Evolutionary conservation across 1,140 invertebrate species (phyloP), one percentile per base, ranked within the genome.

Genomic region (Chironomus tepperi): DNA sequence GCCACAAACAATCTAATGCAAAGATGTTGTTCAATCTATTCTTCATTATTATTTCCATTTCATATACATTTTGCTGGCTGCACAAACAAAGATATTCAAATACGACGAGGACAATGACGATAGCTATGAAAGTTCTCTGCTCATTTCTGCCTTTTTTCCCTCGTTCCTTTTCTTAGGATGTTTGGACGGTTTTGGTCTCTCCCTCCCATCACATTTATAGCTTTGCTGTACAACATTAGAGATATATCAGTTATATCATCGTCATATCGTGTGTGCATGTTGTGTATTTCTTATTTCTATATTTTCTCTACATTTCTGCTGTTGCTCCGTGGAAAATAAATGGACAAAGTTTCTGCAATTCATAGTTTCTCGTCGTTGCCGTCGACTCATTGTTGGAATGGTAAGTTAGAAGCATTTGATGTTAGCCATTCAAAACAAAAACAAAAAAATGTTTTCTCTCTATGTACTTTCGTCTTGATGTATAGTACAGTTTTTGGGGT

Each of bases 21-120:
- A 70, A 70, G 65, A 70, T 70, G 65, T 70, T 70, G 16, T 70
- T 19, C 16, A 21, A 18, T 21, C 16, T 70, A 19, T 70, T 70
- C 65, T 70, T 70, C 65, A 70, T 70, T 70, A 70, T 70, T 21
- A 70, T 70, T 70, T 70, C 47, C 47, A 57, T 57, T 57, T 57
- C 47, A 15, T 15, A 57, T 57, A 57, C 47, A n/a, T 57, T 57
- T 57, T 57, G 47, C 47, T 57, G 47, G 47, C 47, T 57, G 47
- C 47, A 57, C 47, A 57, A 57, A 57, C 47, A 57, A 57, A 57
- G 47, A 57, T 57, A 57, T 57, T 57, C 47, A 57, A 57, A 57
- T 57, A 57, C 47, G 47, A 57, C n/a, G 24, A 34, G 24, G 47
- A 57, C 47, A n/a, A 57, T n/a, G 47, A 57, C 47, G 12, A 57